Evolutionary conservation across 2,113 vertebrate species (phyloP), one percentile per base, ranked within the genome.

Genomic region (Atlantisia rogersi): DNA sequence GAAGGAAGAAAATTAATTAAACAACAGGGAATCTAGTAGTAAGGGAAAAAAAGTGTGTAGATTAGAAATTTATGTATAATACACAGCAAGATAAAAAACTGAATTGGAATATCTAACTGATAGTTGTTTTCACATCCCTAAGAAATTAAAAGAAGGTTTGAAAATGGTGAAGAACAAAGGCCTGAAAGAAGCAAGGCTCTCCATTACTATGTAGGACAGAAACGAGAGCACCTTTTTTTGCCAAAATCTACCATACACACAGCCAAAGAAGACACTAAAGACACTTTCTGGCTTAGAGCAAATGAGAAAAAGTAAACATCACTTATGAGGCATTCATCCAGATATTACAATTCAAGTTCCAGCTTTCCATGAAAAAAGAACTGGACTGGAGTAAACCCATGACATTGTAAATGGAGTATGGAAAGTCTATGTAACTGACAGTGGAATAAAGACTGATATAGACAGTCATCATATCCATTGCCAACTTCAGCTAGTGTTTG

Each of bases 381-480:
- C 21, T 71, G 80, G 15, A 76, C 14, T 37, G 12, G 19, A 82
- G 20, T 22, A 68, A 88, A 91, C 55, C 13, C 13, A 6, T 28
- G 37, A 31, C 19, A 55, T 39, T 31, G 29, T 62, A 48, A 89
- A 40, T 16, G 19, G 29, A 4, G 15, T 75, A 22, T 74, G 40
- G 32, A 53, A 91, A 50, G 10, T 4, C 10, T 46, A 7, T 42
- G 37, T 31, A 68, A 46, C 71, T 3, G 1, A n/a, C 42, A 79
- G 22, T 50, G 37, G 40, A 91, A 21, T 69, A 31, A 76, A 86
- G 12, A 37, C 18, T 59, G 59, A 22, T 62, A 37, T 19, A 78
- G 14, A 17, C 0, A 0, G 12, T 35, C 53, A 69, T 44, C 14
- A 16, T 35, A 73, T 15, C 32, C 37, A 37, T 31, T 60, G n/a